Evolutionary conservation across 2,797 vertebrate species (phyloP).

Genomic region (Dendrocincla tyrannina): DNA sequence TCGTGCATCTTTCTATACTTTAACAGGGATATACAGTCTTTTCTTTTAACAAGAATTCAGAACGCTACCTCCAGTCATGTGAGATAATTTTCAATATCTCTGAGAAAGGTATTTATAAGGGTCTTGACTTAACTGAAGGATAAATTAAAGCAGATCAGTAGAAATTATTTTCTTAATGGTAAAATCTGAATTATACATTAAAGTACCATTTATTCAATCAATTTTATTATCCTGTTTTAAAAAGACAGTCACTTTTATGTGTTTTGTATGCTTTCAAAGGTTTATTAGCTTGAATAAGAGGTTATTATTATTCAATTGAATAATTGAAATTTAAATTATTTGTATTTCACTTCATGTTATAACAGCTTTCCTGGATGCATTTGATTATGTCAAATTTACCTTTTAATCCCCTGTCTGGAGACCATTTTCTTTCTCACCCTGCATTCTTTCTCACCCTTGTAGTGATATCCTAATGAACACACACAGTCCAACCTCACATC

Average conservation of each 20-base stretch:
- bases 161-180: slow-evolving; percentile 31
- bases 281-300: slow-evolving; percentile 42
- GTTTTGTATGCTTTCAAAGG: slow-evolving; percentile 12
- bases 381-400: slow-evolving; percentile 24
- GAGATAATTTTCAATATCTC: not conserved
- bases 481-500: not conserved
- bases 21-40: not conserved
- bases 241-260: slow-evolving; percentile 2
- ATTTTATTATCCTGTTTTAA: slow-evolving; percentile 52
- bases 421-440: not conserved
- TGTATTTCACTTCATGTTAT: not conserved
- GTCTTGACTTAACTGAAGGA: slow-evolving; percentile 4
- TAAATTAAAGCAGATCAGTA: slow-evolving; percentile 22
- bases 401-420: slow-evolving; percentile 34
- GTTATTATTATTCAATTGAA: slow-evolving; percentile 27
- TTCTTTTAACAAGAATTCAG: not conserved
- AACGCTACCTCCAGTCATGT: not conserved
- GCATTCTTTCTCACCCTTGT: not conserved
- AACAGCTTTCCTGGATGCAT: not conserved
- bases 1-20: not conserved
- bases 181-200: slow-evolving; percentile 43
- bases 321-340: slow-evolving; percentile 33
- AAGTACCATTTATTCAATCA: slow-evolving; percentile 30
- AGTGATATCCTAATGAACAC: not conserved
- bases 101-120: slow-evolving; percentile 11